A percentile compares a stretch with the other conserved stretches of the same genome.
phyloP scores from a whole-genome alignment of 2,797 vertebrate genomes.

The Telmatherina bonti region DNA sequence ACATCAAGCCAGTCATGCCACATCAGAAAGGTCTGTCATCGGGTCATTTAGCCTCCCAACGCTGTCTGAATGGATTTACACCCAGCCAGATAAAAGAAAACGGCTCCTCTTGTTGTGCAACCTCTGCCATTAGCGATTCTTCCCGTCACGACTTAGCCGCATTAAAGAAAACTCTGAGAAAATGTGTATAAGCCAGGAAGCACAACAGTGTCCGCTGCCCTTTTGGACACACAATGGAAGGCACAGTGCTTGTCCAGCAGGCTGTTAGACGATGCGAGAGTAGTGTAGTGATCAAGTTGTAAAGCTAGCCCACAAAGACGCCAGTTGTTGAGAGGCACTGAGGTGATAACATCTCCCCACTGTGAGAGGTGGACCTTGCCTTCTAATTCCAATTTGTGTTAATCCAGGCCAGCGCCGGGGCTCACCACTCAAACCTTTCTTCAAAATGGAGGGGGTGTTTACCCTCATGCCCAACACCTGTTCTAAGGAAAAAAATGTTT shows the following conservation, averaged over 20 bases:
- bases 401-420: slow-evolving; percentile 48
- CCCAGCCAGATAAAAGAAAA: slow-evolving; percentile 54
- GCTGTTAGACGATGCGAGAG: slow-evolving; percentile 70
- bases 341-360: slow-evolving; percentile 75
- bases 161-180: slow-evolving; percentile 40
- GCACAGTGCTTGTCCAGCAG: slow-evolving; percentile 76
- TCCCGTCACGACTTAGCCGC: slow-evolving; percentile 57
- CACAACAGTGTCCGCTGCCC: slow-evolving; percentile 77
- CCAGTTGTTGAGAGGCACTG: slow-evolving; percentile 72
- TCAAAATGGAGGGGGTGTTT: not conserved
- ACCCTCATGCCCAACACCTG: slow-evolving; percentile 7
- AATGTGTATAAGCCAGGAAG: slow-evolving; percentile 71
- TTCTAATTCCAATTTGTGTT: slow-evolving; percentile 66
- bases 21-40: slow-evolving; percentile 48
- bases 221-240: slow-evolving; percentile 82
- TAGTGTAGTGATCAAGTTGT: slow-evolving; percentile 63
- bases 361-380: slow-evolving; percentile 62
- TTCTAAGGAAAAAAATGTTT: slow-evolving; percentile 7
- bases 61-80: slow-evolving; percentile 44
- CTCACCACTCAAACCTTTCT: slow-evolving; percentile 29
- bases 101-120: slow-evolving; percentile 44
- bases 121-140: slow-evolving; percentile 52
- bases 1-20: slow-evolving; percentile 56
- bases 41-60: slow-evolving; percentile 36
- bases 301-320: slow-evolving; percentile 79